Percentiles rank a stretch among this genome's conserved stretches.
phyloP scores from a whole-genome alignment of 1,140 invertebrate genomes.

The Meloidogyne chitwoodi region DNA sequence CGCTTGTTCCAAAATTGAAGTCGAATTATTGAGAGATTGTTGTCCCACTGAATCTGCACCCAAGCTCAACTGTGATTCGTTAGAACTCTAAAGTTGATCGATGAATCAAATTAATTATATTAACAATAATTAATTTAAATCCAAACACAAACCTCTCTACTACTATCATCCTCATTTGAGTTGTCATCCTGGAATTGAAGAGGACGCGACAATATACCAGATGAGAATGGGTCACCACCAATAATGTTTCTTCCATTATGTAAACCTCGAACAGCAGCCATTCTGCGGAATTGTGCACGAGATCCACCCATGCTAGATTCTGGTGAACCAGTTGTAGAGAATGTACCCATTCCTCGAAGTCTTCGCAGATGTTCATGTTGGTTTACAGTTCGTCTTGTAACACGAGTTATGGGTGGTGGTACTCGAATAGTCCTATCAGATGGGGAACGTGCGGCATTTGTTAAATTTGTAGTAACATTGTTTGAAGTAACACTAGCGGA shows the following conservation, averaged over 20 bases:
- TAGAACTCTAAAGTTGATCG: neutral
- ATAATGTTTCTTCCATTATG: neutral
- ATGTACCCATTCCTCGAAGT: neutral
- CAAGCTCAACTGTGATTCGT: neutral
- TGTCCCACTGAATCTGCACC: neutral
- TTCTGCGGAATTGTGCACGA: neutral
- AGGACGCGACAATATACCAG: neutral
- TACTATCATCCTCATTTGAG: neutral
- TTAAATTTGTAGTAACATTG: neutral
- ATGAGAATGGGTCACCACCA: neutral
- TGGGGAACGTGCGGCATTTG: neutral
- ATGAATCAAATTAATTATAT: neutral
- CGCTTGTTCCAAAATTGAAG: neutral
- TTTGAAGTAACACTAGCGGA: neutral
- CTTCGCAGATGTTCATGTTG: slow-evolving; percentile 9
- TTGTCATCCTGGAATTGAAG: neutral
- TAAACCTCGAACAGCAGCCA: neutral
- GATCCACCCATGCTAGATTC: neutral
- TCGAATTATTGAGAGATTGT: neutral
- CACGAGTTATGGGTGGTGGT: slow-evolving; percentile 4
- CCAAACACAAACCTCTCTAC: neutral
- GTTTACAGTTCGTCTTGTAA: slow-evolving; percentile 1
- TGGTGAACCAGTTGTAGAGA: neutral
- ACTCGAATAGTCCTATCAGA: neutral
- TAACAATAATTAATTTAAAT: too few relatives aligned